A percentile compares a stretch with the other conserved stretches of the same genome.
Conservation (phyloP, 2,797 vertebrate genomes). For the Benthosema pterotum region DNA sequence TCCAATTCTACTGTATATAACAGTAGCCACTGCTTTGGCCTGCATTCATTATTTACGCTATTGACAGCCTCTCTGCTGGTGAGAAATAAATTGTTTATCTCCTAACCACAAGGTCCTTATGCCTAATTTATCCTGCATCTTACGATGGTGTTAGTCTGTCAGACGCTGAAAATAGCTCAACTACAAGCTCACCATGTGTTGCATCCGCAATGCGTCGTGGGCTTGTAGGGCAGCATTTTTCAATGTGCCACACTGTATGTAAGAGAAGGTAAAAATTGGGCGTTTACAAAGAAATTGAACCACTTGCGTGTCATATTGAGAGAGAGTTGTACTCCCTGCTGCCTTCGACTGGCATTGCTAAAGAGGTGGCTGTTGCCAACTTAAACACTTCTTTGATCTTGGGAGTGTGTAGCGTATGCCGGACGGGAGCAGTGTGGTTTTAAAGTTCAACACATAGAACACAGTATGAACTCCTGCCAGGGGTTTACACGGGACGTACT, state of each 20-base stretch:
- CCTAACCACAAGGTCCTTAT: too few species aligned
- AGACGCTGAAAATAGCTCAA: too few species aligned
- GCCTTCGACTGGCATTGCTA: background rate
- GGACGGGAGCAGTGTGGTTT: background rate
- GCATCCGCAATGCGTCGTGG: too few species aligned
- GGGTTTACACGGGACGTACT: background rate
- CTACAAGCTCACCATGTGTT: too few species aligned
- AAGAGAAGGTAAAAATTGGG: background rate
- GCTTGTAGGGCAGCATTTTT: background rate
- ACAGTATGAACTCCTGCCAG: background rate
- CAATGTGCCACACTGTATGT: too few species aligned
- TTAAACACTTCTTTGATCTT: conserved; percentile 16
- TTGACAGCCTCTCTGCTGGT: conserved; percentile 28
- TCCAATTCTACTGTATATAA: conserved; percentile 36
- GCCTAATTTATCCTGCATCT: too few species aligned
- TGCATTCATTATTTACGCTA: conserved; percentile 45
- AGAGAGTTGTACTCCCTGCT: background rate
- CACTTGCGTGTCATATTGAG: background rate
- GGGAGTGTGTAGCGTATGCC: background rate
- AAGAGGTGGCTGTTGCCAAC: conserved; percentile 25
- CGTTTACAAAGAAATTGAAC: background rate
- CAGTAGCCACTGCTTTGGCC: conserved; percentile 39
- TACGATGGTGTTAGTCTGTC: too few species aligned
- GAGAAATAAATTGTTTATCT: background rate
- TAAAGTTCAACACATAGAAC: background rate